Percentiles rank a stretch among this genome's conserved stretches.
Evolutionary conservation across 2,113 vertebrate species (phyloP).

Genomic region (Nymphicus hollandicus): DNA sequence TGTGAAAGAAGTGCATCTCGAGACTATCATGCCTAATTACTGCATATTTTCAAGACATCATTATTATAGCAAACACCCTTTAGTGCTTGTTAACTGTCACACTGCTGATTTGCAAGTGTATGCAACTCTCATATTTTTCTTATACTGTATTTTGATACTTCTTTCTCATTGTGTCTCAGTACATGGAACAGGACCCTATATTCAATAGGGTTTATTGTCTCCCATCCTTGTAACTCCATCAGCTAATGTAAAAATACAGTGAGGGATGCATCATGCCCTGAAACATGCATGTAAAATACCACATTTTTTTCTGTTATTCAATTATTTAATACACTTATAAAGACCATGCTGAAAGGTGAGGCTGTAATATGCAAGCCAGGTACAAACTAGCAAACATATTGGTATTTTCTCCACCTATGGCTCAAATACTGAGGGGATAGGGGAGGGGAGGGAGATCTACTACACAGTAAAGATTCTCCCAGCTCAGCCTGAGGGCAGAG

Average conservation of each 20-base stretch:
- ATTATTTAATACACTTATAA: neutral
- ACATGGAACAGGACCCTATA: neutral
- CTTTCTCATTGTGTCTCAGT: neutral
- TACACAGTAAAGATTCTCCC: neutral
- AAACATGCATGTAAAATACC: neutral
- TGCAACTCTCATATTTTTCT: neutral
- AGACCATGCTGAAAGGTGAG: neutral
- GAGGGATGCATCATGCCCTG: neutral
- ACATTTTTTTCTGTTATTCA: neutral
- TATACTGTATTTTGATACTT: neutral
- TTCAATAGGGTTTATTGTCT: neutral
- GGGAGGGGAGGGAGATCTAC: neutral
- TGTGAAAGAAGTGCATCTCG: slow-evolving; percentile 2
- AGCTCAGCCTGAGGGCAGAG: neutral
- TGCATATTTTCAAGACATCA: neutral
- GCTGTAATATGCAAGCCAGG: neutral
- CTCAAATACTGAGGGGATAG: neutral
- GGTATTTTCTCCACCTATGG: neutral
- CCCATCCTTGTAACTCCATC: neutral
- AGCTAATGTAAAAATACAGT: neutral
- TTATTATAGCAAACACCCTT: neutral
- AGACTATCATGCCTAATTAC: slow-evolving; percentile 15
- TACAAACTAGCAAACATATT: neutral
- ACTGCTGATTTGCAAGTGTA: neutral
- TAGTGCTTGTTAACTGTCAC: neutral